Conservation (phyloP, 1,140 invertebrate genomes). For the Lanistes nyassanus region DNA sequence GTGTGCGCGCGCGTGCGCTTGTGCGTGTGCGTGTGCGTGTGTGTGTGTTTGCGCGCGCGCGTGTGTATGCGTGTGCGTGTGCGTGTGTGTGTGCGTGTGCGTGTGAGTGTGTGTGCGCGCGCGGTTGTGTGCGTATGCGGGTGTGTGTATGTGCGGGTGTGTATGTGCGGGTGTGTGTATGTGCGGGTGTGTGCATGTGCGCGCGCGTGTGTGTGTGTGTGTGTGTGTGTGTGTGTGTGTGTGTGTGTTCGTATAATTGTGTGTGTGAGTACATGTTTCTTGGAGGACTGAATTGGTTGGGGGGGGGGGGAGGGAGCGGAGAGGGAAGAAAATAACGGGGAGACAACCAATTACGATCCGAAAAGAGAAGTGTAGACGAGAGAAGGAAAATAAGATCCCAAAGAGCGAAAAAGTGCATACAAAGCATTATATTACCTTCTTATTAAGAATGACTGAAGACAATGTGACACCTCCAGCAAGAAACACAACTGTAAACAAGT, state of each 20-base stretch:
- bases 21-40: too few relatives aligned
- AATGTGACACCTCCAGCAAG: too few relatives aligned
- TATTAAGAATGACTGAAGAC: too few relatives aligned
- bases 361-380: too few relatives aligned
- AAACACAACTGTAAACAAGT: too few relatives aligned
- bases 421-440: too few relatives aligned
- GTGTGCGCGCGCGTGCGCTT: neutral
- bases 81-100: constrained; percentile 8
- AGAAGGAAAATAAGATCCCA: too few relatives aligned
- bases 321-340: too few relatives aligned
- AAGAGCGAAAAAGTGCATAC: too few relatives aligned
- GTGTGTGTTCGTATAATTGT: neutral
- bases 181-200: neutral
- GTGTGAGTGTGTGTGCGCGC: constrained; percentile 9
- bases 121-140: constrained; percentile 7
- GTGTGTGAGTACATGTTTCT: constrained; percentile 1
- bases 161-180: neutral
- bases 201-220: neutral
- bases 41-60: neutral
- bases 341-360: too few relatives aligned
- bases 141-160: constrained; percentile 10
- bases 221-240: constrained; percentile 4
- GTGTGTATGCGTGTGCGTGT: constrained; percentile 3
- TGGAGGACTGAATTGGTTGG: neutral
- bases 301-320: neutral